Percentiles rank a stretch among this genome's conserved stretches.
Evolutionary conservation across 2,113 vertebrate species (phyloP).

Genomic region (Muntiacus muntjak): DNA sequence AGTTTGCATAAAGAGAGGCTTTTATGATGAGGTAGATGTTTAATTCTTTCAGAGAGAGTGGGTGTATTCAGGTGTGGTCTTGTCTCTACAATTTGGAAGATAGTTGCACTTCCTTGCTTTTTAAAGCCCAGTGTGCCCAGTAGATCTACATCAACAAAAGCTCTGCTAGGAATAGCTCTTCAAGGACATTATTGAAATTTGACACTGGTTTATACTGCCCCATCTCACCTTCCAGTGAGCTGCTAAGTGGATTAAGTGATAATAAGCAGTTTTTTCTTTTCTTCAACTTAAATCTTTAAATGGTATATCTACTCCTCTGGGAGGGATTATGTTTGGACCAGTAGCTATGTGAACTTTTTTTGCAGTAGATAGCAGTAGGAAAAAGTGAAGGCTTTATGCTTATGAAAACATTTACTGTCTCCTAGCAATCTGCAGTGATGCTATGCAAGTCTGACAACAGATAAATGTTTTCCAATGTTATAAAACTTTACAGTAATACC

Average conservation of each 20-base stretch:
- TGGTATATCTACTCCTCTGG: not conserved
- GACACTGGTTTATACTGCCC: not conserved
- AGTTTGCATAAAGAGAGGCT: conserved; percentile 44
- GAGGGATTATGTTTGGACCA: conserved; percentile 5
- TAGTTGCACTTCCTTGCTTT: not conserved
- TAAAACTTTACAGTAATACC: conserved; percentile 51
- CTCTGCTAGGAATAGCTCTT: not conserved
- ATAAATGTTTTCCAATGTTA: conserved; percentile 54
- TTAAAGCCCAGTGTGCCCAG: not conserved
- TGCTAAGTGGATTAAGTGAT: not conserved
- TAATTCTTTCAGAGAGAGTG: not conserved
- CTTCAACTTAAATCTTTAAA: conserved; percentile 36
- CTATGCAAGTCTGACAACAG: conserved; percentile 60
- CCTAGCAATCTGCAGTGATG: conserved; percentile 69
- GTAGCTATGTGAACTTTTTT: not conserved
- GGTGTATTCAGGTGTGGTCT: conserved; percentile 40
- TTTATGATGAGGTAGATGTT: conserved; percentile 32
- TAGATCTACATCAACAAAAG: not conserved
- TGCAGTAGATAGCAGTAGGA: conserved; percentile 58
- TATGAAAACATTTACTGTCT: conserved; percentile 73
- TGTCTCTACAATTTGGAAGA: not conserved
- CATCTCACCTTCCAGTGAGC: not conserved
- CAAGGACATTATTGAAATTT: not conserved
- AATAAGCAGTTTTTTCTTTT: not conserved
- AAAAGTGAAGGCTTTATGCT: conserved; percentile 67